These are phyloP conservation scores for Oedothorax gibbosus DNA, from an alignment of 1,140 invertebrate genomes.

Conservation along the genomic window DNA sequence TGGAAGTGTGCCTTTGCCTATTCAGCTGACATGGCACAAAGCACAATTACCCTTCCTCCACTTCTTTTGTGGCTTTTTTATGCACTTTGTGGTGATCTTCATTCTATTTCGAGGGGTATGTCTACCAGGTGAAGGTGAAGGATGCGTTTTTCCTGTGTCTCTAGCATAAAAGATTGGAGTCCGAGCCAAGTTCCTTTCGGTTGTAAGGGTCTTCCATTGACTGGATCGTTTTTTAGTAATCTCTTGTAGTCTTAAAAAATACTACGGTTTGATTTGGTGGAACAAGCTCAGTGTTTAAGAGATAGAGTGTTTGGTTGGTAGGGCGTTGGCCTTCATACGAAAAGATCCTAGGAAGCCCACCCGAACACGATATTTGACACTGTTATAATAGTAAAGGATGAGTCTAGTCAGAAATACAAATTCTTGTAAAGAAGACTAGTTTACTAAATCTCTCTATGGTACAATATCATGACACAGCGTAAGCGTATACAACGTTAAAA, in stretches of 20 bases:
- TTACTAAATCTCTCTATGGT: too few species aligned
- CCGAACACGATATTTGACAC: too few species aligned
- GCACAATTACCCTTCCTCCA: constrained; percentile 17
- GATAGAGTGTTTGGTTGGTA: too few species aligned
- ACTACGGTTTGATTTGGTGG: background rate
- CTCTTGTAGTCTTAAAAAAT: background rate
- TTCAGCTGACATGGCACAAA: constrained; percentile 41
- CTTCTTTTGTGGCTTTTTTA: constrained; percentile 10
- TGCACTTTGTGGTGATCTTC: background rate
- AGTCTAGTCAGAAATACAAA: too few species aligned
- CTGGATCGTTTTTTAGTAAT: constrained; percentile 2
- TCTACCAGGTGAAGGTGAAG: constrained; percentile 36
- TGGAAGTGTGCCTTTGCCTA: constrained; percentile 35
- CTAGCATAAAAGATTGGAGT: constrained; percentile 18
- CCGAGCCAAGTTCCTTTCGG: constrained; percentile 57
- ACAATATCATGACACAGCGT: too few species aligned
- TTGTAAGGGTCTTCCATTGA: constrained; percentile 53
- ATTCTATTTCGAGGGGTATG: constrained; percentile 43
- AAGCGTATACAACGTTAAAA: too few species aligned
- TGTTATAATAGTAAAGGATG: too few species aligned
- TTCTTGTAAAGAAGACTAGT: too few species aligned
- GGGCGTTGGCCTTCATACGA: too few species aligned
- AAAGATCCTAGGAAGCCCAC: too few species aligned
- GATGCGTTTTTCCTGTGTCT: constrained; percentile 36
- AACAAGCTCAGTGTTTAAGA: too few species aligned